Base-by-base conservation (phyloP, 1,140 invertebrate species). In the Ceratoteleas bidentatus region DNA sequence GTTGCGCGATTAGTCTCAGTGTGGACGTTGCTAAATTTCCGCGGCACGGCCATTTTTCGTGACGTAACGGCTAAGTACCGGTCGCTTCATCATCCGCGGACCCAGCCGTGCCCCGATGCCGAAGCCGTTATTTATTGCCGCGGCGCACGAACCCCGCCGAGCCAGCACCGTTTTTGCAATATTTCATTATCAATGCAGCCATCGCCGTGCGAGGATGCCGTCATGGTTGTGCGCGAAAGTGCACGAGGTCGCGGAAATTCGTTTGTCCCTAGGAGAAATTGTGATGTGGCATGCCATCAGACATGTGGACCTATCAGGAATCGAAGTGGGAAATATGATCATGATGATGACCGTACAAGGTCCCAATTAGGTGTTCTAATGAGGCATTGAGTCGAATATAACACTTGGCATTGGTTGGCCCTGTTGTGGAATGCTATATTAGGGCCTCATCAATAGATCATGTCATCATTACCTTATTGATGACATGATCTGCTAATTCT, bases 61-160 rank as follows among this genome's bases (percentile, higher is more conserved):
- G 56, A 68, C 77, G 50, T 69, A 68, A 61, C 38, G 16, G 16
- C 45, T 6, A 65, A 65, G 43, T 40, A 79, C 68, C 68, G 62
- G 62, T 49, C 69, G 77, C 57, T 73, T 74, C 64, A 80, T 80
- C 76, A 68, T 73, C 52, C 40, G 24, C 52, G 49, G 36, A 40
- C 45, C 47, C 15, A 16, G 45, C 32, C 38, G 34, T 15, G 52
- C 60, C 33, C 60, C 38, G 36, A 52, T 70, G 68, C 69, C 76
- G 62, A 70, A 70, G 65, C 50, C n/a, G 47, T 80, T 73, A 80
- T 80, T 80, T 80, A 73, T 68, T 61, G 36, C 50, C 36, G 24
- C 9, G 62, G 47, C 45, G 64, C 69, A 80, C 77, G 77, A 80
- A 73, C 47, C 57, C 36, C 58, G 49, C 32, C 40, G 13, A 50